Percentiles rank a stretch among this genome's conserved stretches.
These are phyloP conservation scores for Limnephilus marmoratus DNA, from an alignment of 2,888 invertebrate genomes.

Conservation along the genomic window DNA sequence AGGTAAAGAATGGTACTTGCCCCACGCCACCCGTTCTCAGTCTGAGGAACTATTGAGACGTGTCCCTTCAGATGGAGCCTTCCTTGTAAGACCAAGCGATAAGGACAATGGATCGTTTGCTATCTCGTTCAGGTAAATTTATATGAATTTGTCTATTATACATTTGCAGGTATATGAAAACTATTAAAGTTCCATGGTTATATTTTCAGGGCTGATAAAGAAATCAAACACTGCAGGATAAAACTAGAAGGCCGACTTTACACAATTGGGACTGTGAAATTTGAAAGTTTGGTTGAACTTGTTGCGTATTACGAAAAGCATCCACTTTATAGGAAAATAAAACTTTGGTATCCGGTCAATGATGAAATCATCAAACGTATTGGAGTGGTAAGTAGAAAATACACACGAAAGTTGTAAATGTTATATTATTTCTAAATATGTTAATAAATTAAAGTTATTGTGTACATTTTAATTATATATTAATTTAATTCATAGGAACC, in stretches of 20 bases:
- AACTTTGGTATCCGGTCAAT: slow-evolving; percentile 89
- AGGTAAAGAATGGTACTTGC: slow-evolving; percentile 95
- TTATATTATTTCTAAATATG: neutral
- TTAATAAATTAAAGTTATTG: neutral
- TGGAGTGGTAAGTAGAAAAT: slow-evolving; percentile 77
- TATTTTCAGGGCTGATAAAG: slow-evolving; percentile 87
- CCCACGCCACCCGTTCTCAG: slow-evolving; percentile 85
- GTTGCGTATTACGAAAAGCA: slow-evolving; percentile 94
- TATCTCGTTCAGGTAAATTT: slow-evolving; percentile 90
- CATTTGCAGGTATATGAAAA: neutral
- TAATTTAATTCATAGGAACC: slow-evolving; percentile 76
- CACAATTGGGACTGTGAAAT: slow-evolving; percentile 93
- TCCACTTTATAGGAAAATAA: slow-evolving; percentile 94
- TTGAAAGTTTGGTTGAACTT: slow-evolving; percentile 96
- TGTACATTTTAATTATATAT: neutral
- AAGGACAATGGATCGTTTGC: slow-evolving; percentile 91
- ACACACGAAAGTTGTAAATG: neutral
- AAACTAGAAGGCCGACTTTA: slow-evolving; percentile 94
- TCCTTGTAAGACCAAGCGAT: slow-evolving; percentile 94
- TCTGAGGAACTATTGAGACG: slow-evolving; percentile 93
- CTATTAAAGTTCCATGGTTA: neutral
- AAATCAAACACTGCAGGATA: slow-evolving; percentile 98
- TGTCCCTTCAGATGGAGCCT: slow-evolving; percentile 93
- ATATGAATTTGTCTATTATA: neutral
- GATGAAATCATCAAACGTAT: slow-evolving; percentile 83